Base-by-base conservation (phyloP, 2,888 invertebrate species). In the Troglohyphantes excavatus region DNA sequence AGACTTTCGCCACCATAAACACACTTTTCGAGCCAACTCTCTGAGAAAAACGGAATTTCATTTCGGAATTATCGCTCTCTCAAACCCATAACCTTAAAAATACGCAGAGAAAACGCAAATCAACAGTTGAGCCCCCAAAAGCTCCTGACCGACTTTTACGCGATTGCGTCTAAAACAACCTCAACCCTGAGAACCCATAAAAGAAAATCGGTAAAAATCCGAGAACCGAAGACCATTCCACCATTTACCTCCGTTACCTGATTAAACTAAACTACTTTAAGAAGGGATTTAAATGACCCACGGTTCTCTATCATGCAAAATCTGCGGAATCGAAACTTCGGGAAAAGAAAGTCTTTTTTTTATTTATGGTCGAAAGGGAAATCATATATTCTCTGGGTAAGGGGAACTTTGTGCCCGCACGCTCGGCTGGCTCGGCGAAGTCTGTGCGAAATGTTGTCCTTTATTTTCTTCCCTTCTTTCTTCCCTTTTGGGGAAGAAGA, bases 371-470 rank as follows among this genome's bases (percentile, higher is more conserved):
- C 46, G 26, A 3, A 53, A n/a, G 21, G 63, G 61, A 83, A 82
- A 83, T 83, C 83, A 65, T 83, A 83, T 73, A 83, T 83, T 83
- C 65, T 19, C 63, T 0, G 17, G 39, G 46, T 11, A 68, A 53
- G 39, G 63, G 19, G 53, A 29, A 68, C 21, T 65, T 65, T 75
- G n/a, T 46, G 29, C 27, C 17, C n/a, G 29, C 59, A 82, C 70
- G 82, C 23, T 72, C 61, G 70, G 82, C 23, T 82, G 61, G 82
- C 61, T 82, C 17, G 53, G 82, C 61, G 70, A 53, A 70, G 26
- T 70, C 68, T 46, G 33, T 72, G 59, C 73, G 73, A 27, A 19
- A 23, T 65, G 26, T 17, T 46, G 43, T 29, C 29, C 46, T 13
- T 46, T 73, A 73, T 73, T 63, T 29, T 83, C 27, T 73, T 23